Evolutionary conservation across 2,113 vertebrate species (phyloP).

Genomic region (Malurus alboscapulatus): DNA sequence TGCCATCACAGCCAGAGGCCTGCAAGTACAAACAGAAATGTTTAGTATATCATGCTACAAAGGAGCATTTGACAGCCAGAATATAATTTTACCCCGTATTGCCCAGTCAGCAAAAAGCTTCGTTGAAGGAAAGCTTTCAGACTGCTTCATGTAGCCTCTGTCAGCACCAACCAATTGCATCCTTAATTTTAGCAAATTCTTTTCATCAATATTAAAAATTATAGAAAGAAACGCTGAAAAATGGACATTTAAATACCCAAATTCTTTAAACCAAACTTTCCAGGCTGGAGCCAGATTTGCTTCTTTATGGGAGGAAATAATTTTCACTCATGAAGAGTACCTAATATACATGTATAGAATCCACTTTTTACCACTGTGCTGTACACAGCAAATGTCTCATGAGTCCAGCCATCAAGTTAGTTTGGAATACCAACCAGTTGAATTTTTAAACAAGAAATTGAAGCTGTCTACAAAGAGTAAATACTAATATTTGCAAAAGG

Average conservation of each 20-base stretch:
- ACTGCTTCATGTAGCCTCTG: not conserved
- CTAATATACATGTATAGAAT: not conserved
- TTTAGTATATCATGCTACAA: not conserved
- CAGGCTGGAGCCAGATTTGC: not conserved
- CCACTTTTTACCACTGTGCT: not conserved
- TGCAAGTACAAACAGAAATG: slow-evolving; percentile 68
- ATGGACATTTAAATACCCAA: not conserved
- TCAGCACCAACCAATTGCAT: not conserved
- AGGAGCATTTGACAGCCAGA: not conserved
- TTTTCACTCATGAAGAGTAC: not conserved
- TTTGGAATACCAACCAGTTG: not conserved
- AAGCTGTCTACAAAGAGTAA: not conserved
- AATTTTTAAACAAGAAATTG: not conserved
- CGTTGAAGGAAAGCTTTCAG: not conserved
- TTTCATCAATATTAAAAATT: not conserved
- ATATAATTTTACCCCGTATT: not conserved
- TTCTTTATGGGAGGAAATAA: not conserved
- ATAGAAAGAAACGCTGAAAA: not conserved
- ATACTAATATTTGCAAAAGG: not conserved
- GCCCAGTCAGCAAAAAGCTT: not conserved
- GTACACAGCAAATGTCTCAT: not conserved
- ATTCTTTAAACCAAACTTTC: not conserved
- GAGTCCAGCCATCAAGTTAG: not conserved
- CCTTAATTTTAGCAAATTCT: not conserved
- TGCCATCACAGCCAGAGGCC: slow-evolving; percentile 90